phyloP scores from a whole-genome alignment of 2,113 vertebrate genomes.

The Chroicocephalus ridibundus region DNA sequence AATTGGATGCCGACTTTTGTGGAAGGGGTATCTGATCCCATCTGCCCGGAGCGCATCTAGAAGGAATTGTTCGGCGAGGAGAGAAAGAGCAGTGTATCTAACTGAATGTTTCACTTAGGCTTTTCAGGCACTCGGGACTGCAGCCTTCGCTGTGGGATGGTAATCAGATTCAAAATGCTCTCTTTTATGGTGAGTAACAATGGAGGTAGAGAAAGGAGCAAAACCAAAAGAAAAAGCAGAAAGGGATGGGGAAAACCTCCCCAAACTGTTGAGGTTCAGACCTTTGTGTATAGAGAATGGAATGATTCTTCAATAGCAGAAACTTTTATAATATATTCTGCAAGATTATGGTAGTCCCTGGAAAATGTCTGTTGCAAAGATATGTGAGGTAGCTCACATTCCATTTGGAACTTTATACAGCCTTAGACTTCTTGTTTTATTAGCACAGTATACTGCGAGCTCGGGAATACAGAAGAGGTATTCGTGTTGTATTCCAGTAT shows the following conservation, averaged over 20 bases:
- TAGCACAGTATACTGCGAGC: neutral
- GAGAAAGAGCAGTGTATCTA: neutral
- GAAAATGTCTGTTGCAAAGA: neutral
- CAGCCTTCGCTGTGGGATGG: neutral
- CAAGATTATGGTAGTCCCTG: neutral
- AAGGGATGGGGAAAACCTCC: neutral
- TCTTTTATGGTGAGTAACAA: neutral
- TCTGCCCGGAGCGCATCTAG: neutral
- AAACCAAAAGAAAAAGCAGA: neutral
- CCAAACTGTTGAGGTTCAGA: neutral
- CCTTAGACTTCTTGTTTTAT: neutral
- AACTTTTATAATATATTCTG: neutral
- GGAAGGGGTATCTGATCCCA: neutral
- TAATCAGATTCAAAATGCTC: neutral
- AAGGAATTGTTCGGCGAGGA: neutral
- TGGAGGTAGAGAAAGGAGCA: neutral
- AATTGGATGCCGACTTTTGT: neutral
- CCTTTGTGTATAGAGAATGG: neutral
- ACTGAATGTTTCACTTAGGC: neutral
- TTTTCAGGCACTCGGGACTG: neutral
- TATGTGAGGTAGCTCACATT: accelerated
- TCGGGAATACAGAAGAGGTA: neutral
- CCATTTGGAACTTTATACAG: neutral
- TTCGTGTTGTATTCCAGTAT: neutral
- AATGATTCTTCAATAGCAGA: neutral